phyloP scores from a whole-genome alignment of 2,797 vertebrate species.

The Merluccius polli region DNA sequence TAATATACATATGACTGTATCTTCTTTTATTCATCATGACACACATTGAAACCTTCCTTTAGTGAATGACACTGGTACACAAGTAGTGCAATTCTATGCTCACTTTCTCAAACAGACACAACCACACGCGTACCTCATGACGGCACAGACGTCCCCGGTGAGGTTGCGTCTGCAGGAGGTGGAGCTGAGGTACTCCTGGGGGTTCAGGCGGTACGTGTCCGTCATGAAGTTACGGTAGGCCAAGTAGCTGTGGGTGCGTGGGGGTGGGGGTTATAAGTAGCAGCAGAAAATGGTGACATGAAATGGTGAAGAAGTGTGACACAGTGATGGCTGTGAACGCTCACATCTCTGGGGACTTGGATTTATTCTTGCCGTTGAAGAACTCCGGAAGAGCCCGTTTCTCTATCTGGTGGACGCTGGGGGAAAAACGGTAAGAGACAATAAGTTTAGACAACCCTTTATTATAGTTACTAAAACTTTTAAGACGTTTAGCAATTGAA shows the following conservation, averaged over 20 bases:
- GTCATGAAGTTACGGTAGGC: constrained; percentile 99
- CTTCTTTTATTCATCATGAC: background rate
- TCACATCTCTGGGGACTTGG: constrained; percentile 97
- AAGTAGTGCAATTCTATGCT: background rate
- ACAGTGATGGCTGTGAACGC: constrained; percentile 41
- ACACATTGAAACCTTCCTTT: background rate
- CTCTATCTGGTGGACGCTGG: constrained; percentile 90
- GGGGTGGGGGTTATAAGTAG: background rate
- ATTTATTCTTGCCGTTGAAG: constrained; percentile 97
- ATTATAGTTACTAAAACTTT: background rate
- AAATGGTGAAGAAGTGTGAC: too few species aligned
- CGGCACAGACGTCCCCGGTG: constrained; percentile 91
- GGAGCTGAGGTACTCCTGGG: constrained; percentile 93
- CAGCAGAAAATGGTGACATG: background rate
- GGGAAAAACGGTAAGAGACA: background rate
- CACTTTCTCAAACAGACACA: background rate
- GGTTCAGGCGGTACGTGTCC: constrained; percentile 93
- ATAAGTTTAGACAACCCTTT: background rate
- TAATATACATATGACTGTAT: background rate
- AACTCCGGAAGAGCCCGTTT: constrained; percentile 92
- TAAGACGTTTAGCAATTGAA: background rate
- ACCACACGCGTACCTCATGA: constrained; percentile 80
- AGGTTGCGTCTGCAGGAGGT: constrained; percentile 91
- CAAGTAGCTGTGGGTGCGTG: constrained; percentile 77
- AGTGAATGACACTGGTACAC: too few species aligned